A percentile compares a stretch with the other conserved stretches of the same genome.
phyloP scores from a whole-genome alignment of 1,140 invertebrate species.

The Scaptomyza montana region DNA sequence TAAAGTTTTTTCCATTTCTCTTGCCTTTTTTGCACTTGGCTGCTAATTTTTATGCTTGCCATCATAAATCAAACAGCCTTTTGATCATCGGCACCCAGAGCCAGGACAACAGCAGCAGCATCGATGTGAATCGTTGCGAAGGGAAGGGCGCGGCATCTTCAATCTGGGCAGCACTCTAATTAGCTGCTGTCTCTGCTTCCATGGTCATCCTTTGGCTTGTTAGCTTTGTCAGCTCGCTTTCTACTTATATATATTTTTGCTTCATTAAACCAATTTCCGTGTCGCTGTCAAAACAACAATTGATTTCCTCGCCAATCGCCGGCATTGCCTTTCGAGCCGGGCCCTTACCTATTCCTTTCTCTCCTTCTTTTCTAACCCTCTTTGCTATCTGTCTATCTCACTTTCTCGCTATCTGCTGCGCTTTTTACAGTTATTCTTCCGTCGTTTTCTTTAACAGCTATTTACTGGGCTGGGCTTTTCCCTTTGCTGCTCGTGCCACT shows the following conservation, averaged over 20 bases:
- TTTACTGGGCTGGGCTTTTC: constrained; percentile 51
- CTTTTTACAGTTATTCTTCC: constrained; percentile 42
- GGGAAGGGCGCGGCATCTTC: constrained; percentile 25
- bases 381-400: neutral
- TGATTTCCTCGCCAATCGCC: constrained; percentile 79
- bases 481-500: constrained; percentile 70
- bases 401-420: constrained; percentile 21
- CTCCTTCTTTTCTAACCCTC: neutral
- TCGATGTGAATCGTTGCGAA: neutral
- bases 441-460: constrained; percentile 44
- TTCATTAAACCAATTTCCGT: constrained; percentile 82
- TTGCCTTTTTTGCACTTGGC: constrained; percentile 28
- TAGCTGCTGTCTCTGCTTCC: constrained; percentile 59
- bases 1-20: constrained; percentile 54
- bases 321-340: constrained; percentile 52
- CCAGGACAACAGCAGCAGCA: neutral
- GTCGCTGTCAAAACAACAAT: constrained; percentile 82
- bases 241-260: constrained; percentile 78
- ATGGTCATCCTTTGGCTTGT: constrained; percentile 60
- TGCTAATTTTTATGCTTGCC: constrained; percentile 70
- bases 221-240: constrained; percentile 76
- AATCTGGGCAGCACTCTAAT: constrained; percentile 75
- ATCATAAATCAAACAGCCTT: constrained; percentile 80
- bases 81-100: constrained; percentile 62
- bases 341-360: neutral